Evolutionary conservation across 2,888 invertebrate genomes (phyloP), one percentile per base, ranked within the genome.

Genomic region (Drosophila testacea): DNA sequence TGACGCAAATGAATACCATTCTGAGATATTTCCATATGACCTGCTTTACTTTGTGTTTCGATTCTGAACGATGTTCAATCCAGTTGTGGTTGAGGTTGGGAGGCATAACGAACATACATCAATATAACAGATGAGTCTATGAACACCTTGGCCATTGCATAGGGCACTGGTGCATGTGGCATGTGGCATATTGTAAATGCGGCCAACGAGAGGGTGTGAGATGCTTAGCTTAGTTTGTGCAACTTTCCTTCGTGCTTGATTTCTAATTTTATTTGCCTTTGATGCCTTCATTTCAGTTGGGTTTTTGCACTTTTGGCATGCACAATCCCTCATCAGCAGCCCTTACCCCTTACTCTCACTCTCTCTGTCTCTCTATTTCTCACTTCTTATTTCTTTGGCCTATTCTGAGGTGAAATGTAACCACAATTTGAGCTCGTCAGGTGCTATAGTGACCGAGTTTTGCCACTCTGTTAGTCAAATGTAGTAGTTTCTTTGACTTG

Each of bases 11-110:
- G 60, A 70, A 69, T 50, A 59, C 39, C 11, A 46, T 30, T 72
- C 42, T 28, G 54, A 66, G 56, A 69, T 69, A 78, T 86, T 88
- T 85, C 77, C 85, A 88, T 81, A 70, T 88, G 85, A 88, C 85
- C 85, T 88, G 85, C 76, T 88, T 88, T 86, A 56, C 61, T 50
- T 76, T 65, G 56, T 47, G 51, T 54, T 42, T 59, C 41, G 41
- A 72, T 51, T 44, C 50, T 32, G 44, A 34, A 30, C 46, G 56
- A 32, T 66, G 60, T 54, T 67, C 42, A 56, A 72, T 75, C 59
- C 59, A 67, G 30, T 64, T 61, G 44, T 22, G 62, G 38, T 36
- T 39, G 36, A 28, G 6, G 1, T 44, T 16, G 16, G 16, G 46
- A 6, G 51, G 41, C 32, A 59, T 10, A 32, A 41, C 36, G 11